A percentile compares a stretch with the other conserved stretches of the same genome.
Conservation (phyloP, 2,888 invertebrate genomes). For the Ectemnius continuus region DNA sequence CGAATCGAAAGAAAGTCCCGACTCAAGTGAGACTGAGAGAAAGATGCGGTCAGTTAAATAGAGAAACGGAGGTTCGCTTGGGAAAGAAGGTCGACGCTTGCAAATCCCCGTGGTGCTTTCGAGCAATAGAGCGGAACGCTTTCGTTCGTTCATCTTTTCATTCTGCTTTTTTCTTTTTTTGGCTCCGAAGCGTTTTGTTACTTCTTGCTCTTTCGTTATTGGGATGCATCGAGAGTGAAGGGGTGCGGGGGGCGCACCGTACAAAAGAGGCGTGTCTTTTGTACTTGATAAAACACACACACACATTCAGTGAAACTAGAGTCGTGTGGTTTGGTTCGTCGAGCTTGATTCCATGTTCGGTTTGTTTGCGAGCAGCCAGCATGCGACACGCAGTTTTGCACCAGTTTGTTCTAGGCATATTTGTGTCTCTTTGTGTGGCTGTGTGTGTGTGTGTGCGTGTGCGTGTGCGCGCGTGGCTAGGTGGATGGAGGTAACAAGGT, state of each 20-base stretch:
- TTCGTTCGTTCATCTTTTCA: too few relatives aligned
- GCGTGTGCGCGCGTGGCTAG: conserved; percentile 4
- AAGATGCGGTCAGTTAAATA: conserved; percentile 19
- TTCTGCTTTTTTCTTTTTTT: too few relatives aligned
- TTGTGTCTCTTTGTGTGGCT: not conserved
- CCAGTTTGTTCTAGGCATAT: conserved; percentile 31
- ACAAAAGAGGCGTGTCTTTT: conserved; percentile 60
- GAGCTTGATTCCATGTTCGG: conserved; percentile 10
- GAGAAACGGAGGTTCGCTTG: conserved; percentile 5
- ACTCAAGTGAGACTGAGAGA: conserved; percentile 10
- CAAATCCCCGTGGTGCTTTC: conserved; percentile 18
- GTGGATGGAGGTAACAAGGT: too few relatives aligned
- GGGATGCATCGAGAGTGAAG: conserved; percentile 36
- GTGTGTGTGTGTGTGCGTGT: not conserved
- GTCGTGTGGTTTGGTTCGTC: conserved; percentile 50
- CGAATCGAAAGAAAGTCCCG: conserved; percentile 13
- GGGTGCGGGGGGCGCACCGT: conserved; percentile 74
- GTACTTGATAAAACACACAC: conserved; percentile 26
- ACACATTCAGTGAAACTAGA: conserved; percentile 24
- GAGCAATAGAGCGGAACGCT: not conserved
- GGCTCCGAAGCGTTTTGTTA: too few relatives aligned
- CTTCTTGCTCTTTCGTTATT: conserved; percentile 1
- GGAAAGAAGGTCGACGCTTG: conserved; percentile 8
- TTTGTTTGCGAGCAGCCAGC: conserved; percentile 69
- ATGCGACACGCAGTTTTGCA: conserved; percentile 70